Base-by-base conservation (phyloP, 2,888 invertebrate species). In the Vandiemenella viatica region DNA sequence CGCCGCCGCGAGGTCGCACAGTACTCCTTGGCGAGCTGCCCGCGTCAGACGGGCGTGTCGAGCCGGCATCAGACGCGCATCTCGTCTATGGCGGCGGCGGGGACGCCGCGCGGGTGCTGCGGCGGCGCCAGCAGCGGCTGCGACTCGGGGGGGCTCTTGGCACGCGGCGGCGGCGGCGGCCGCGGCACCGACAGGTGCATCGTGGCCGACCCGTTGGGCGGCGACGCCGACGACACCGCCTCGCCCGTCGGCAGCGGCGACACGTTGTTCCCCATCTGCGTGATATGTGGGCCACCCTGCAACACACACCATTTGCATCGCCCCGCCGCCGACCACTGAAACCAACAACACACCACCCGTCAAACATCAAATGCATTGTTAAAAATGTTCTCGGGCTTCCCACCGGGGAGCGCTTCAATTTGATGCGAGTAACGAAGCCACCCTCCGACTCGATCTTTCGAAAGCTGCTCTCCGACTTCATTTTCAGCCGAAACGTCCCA, bases 21-120 rank as follows among this genome's bases (percentile, higher is more conserved):
- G n/a, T n/a, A n/a, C n/a, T n/a, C n/a, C n/a, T n/a, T n/a, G n/a
- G n/a, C n/a, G n/a, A n/a, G n/a, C n/a, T n/a, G n/a, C n/a, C n/a
- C n/a, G n/a, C n/a, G n/a, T n/a, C n/a, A n/a, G n/a, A n/a, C n/a
- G n/a, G n/a, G n/a, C n/a, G n/a, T n/a, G n/a, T n/a, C n/a, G n/a
- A n/a, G n/a, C 32, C 32, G 10, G 32, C 13, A 83, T 88, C 87
- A 88, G 79, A 88, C 88, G 68, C 87, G 74, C 87, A 88, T 88
- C 71, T 88, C 88, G 66, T 83, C 85, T 69, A 87, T 86, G 53
- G 85, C 83, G 57, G 86, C 86, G 83, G 84, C 65, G 84, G 77
- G 64, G 74, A 54, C 42, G 17, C 32, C 26, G 18, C 21, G 21
- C 16, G 32, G 47, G 43, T 43, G 62, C 67, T 69, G 59, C 68